These are phyloP conservation scores for Dryobates pubescens DNA, from an alignment of 2,797 vertebrate genomes.

Conservation along the genomic window DNA sequence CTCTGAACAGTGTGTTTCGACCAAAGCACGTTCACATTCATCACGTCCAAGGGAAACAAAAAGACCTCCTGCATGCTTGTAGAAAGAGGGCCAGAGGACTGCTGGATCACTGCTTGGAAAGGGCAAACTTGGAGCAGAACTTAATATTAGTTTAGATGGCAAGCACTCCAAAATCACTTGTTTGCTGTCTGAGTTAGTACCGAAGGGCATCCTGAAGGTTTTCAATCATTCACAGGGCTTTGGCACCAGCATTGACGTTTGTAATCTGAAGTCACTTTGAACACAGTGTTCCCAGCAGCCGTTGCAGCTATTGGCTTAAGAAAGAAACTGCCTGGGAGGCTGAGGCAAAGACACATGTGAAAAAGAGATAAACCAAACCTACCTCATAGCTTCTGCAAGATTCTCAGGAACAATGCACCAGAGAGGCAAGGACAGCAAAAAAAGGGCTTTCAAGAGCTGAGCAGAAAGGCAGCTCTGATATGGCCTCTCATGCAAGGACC, in stretches of 20 bases:
- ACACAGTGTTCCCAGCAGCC: conserved; percentile 5
- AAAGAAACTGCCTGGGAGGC: background rate
- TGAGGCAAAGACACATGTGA: background rate
- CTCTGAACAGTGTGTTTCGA: background rate
- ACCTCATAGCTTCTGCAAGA: background rate
- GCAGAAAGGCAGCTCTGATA: background rate
- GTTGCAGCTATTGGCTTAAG: background rate
- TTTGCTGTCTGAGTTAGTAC: background rate
- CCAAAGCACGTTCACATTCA: background rate
- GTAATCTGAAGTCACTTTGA: conserved; percentile 20
- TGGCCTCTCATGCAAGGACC: background rate
- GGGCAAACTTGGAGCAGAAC: conserved; percentile 10
- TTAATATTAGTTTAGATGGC: conserved; percentile 33
- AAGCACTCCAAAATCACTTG: conserved; percentile 11
- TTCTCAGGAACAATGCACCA: background rate
- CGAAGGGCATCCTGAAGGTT: background rate
- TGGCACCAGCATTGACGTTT: background rate
- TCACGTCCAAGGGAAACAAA: background rate
- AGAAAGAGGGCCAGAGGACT: background rate
- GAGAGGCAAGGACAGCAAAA: background rate
- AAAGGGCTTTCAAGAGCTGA: background rate
- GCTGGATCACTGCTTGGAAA: conserved; percentile 21
- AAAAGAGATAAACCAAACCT: background rate
- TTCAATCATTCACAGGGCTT: conserved; percentile 11
- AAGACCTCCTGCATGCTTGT: background rate